phyloP scores from a whole-genome alignment of 2,888 invertebrate genomes.

The Serrognathus titanus region DNA sequence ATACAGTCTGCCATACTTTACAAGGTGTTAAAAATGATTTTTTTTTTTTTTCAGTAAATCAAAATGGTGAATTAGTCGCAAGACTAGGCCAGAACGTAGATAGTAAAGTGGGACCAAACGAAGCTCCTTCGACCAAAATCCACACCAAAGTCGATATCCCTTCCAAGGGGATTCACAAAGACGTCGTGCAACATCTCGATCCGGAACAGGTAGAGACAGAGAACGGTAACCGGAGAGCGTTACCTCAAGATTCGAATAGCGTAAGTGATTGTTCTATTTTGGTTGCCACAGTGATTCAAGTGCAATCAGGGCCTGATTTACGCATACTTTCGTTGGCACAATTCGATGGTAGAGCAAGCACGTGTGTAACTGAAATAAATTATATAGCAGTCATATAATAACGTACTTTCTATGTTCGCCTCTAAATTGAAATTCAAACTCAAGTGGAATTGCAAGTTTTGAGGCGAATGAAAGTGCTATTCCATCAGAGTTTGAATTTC shows the following conservation, averaged over 20 bases:
- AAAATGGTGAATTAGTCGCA: conserved; percentile 47
- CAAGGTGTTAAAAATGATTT: neutral
- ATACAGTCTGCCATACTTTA: neutral
- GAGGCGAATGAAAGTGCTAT: too few species aligned
- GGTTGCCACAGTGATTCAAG: too few species aligned
- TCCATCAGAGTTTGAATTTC: too few species aligned
- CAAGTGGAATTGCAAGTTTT: too few species aligned
- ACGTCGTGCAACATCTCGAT: conserved; percentile 48
- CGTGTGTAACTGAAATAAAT: too few species aligned
- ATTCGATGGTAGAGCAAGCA: conserved; percentile 3
- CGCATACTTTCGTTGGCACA: conserved; percentile 9
- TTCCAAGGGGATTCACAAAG: conserved; percentile 55
- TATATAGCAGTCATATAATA: neutral
- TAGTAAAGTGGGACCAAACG: conserved; percentile 37
- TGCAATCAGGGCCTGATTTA: neutral
- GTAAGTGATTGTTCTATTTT: conserved; percentile 38
- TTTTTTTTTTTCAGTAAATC: conserved; percentile 41
- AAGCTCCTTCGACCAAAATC: conserved; percentile 51
- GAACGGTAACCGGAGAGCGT: conserved; percentile 48
- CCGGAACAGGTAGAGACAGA: conserved; percentile 29
- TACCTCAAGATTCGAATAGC: conserved; percentile 52
- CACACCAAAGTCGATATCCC: conserved; percentile 58
- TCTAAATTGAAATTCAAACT: too few species aligned
- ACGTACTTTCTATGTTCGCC: too few species aligned
- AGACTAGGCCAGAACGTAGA: conserved; percentile 43